Percentiles rank a stretch among this genome's conserved stretches.
These are phyloP conservation scores for Penaeus vannamei DNA, from an alignment of 1,140 invertebrate species.

Conservation along the genomic window DNA sequence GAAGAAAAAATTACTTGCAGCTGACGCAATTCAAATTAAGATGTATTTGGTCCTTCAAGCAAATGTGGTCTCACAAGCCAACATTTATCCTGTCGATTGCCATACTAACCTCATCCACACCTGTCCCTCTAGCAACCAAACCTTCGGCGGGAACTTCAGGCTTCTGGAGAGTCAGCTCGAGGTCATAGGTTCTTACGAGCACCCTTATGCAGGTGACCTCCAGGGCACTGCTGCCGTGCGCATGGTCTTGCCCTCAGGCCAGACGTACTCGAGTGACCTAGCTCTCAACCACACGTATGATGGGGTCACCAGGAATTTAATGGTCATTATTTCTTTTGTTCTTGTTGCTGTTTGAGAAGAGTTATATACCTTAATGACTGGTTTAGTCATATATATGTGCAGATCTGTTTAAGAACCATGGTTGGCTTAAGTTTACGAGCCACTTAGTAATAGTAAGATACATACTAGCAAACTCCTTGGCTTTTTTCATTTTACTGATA, in stretches of 20 bases:
- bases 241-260: slow-evolving; percentile 28
- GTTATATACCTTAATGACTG: neutral
- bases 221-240: slow-evolving; percentile 10
- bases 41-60: no score
- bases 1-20: no score
- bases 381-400: neutral
- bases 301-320: slow-evolving; percentile 23
- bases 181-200: neutral
- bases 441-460: no score
- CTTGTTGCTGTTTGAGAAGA: neutral
- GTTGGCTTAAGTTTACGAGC: no score
- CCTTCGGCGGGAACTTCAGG: neutral
- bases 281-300: slow-evolving; percentile 14
- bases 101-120: no score
- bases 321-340: slow-evolving; percentile 14
- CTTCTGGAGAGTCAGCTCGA: slow-evolving; percentile 34
- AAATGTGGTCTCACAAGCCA: no score
- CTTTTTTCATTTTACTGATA: no score
- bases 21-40: no score
- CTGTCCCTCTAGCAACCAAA: neutral
- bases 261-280: neutral
- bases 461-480: no score
- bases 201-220: neutral
- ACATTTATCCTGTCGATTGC: no score
- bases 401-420: no score